Conservation (phyloP, 2,888 invertebrate species). For the Malthinus seriepunctatus region DNA sequence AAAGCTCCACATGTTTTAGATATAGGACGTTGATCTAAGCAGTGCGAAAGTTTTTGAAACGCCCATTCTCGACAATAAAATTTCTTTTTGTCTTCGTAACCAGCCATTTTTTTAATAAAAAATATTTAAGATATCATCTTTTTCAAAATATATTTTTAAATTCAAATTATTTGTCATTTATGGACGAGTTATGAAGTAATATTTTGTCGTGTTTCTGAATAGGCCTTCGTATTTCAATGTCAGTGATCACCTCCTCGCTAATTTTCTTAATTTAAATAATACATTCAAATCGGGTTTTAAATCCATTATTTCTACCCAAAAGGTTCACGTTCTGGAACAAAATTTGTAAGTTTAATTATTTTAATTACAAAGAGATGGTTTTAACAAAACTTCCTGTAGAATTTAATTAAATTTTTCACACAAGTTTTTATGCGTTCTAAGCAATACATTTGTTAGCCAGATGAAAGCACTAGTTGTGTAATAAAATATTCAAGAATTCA, state of each 20-base stretch:
- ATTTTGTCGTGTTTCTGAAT: background rate
- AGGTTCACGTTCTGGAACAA: too few relatives aligned
- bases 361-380: too few relatives aligned
- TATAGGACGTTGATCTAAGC: conserved; percentile 83
- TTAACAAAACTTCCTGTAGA: conserved; percentile 4
- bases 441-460: conserved; percentile 7
- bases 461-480: conserved; percentile 19
- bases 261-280: conserved; percentile 1
- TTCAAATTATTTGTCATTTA: conserved; percentile 24
- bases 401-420: conserved; percentile 1
- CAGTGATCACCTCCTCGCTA: conserved; percentile 26
- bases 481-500: conserved; percentile 20
- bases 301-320: too few relatives aligned
- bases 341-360: too few relatives aligned
- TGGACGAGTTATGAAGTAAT: conserved; percentile 22
- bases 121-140: background rate
- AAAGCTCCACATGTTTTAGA: conserved; percentile 88
- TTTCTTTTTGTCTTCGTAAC: conserved; percentile 66
- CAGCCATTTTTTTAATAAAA: conserved; percentile 37
- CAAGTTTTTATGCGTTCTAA: conserved; percentile 2
- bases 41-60: conserved; percentile 89
- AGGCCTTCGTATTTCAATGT: background rate
- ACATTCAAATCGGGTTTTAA: background rate
- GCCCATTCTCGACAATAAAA: conserved; percentile 96
- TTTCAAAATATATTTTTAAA: conserved; percentile 12